Conservation (phyloP, 64 coral and sea anemone genomes). For the Anthopleura sola region DNA sequence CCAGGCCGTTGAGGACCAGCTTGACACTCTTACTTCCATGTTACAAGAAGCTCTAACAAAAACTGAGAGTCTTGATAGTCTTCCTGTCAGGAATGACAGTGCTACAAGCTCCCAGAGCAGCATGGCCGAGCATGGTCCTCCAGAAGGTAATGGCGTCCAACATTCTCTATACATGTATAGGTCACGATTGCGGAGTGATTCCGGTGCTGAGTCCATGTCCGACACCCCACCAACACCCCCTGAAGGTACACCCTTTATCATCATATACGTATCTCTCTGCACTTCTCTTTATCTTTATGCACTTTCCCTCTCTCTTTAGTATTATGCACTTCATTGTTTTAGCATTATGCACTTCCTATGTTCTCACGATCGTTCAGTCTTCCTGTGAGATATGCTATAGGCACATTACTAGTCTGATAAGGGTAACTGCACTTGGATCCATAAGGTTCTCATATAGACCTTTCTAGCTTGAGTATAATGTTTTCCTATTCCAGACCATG, state of each 20-base stretch:
- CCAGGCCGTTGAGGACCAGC: constrained; percentile 69
- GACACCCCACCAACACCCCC: constrained; percentile 64
- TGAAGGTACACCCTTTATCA: constrained; percentile 65
- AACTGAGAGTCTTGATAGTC: constrained; percentile 74
- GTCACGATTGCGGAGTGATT: constrained; percentile 66
- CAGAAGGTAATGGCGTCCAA: constrained; percentile 81
- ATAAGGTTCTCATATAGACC: no score
- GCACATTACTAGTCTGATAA: no score
- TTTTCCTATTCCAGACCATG: no score
- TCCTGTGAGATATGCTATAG: no score
- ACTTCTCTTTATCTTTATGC: not conserved
- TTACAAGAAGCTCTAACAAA: constrained; percentile 77
- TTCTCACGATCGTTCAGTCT: not conserved
- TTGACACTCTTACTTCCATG: constrained; percentile 78
- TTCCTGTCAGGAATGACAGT: constrained; percentile 57
- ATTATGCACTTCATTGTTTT: not conserved
- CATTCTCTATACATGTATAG: constrained; percentile 29
- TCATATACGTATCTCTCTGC: constrained; percentile 19
- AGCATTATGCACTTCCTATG: not conserved
- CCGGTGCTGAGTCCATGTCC: constrained; percentile 77
- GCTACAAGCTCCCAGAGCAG: constrained; percentile 78
- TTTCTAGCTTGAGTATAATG: no score
- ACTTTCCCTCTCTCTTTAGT: not conserved
- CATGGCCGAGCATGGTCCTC: constrained; percentile 52
- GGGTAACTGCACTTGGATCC: no score